Conservation (phyloP, 2,888 invertebrate genomes). For the Mythimna vitellina region DNA sequence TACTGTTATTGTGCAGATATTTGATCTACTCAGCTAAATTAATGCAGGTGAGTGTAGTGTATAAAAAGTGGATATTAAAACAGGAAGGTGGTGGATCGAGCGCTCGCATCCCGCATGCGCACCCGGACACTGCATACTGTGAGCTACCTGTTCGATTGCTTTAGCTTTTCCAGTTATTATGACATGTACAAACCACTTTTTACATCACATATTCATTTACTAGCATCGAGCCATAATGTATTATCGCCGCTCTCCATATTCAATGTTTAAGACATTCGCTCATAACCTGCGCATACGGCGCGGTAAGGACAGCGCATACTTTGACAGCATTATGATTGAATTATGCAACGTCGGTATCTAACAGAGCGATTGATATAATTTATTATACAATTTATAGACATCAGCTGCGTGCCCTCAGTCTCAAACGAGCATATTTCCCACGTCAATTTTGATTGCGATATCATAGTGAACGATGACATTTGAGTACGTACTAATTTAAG, state of each 20-base stretch:
- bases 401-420: slow-evolving; percentile 78
- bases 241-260: slow-evolving; percentile 56
- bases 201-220: slow-evolving; percentile 66
- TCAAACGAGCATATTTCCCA: slow-evolving; percentile 90
- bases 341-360: slow-evolving; percentile 81
- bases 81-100: slow-evolving; percentile 81
- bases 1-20: slow-evolving; percentile 62
- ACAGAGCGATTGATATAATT: slow-evolving; percentile 81
- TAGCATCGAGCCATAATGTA: slow-evolving; percentile 61
- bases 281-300: slow-evolving; percentile 53
- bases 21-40: slow-evolving; percentile 65
- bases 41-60: slow-evolving; percentile 76
- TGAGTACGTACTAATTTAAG: slow-evolving; percentile 86
- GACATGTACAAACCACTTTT: slow-evolving; percentile 76
- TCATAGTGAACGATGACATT: slow-evolving; percentile 88
- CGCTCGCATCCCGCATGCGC: slow-evolving; percentile 80
- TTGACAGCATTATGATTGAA: slow-evolving; percentile 80
- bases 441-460: slow-evolving; percentile 89
- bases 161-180: slow-evolving; percentile 80
- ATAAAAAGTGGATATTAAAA: slow-evolving; percentile 82
- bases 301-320: slow-evolving; percentile 64
- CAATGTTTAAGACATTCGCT: slow-evolving; percentile 53
- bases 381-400: slow-evolving; percentile 87
- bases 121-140: slow-evolving; percentile 84
- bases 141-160: slow-evolving; percentile 77